These are phyloP conservation scores for Fringilla coelebs DNA, from an alignment of 2,797 vertebrate species.

Conservation along the genomic window DNA sequence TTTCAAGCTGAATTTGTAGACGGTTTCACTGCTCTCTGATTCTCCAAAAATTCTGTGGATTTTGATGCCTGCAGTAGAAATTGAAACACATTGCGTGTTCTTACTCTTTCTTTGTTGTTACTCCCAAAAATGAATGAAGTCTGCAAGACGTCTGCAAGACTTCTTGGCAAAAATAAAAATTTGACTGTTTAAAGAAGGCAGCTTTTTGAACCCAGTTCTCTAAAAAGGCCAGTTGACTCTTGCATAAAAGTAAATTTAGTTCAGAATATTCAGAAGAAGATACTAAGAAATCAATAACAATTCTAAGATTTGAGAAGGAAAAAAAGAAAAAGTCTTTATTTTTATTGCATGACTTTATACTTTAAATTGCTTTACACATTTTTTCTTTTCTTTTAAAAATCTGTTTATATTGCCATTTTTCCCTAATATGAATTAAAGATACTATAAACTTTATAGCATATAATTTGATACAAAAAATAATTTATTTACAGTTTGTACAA, in stretches of 20 bases:
- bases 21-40: neutral
- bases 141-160: neutral
- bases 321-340: neutral
- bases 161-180: neutral
- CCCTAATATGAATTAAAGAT: neutral
- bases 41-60: neutral
- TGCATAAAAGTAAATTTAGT: neutral
- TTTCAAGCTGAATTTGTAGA: neutral
- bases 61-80: neutral
- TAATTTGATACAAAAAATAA: neutral
- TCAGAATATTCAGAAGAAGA: neutral
- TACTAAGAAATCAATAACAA: neutral
- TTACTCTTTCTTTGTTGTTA: neutral
- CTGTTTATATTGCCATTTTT: neutral
- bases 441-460: neutral
- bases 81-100: neutral
- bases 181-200: neutral
- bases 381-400: neutral
- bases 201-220: neutral
- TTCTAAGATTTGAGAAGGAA: neutral
- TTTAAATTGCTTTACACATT: neutral
- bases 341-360: neutral
- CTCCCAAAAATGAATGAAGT: neutral
- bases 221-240: neutral
- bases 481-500: neutral